phyloP scores from a whole-genome alignment of 1,140 invertebrate species.

The Nilaparvata lugens region DNA sequence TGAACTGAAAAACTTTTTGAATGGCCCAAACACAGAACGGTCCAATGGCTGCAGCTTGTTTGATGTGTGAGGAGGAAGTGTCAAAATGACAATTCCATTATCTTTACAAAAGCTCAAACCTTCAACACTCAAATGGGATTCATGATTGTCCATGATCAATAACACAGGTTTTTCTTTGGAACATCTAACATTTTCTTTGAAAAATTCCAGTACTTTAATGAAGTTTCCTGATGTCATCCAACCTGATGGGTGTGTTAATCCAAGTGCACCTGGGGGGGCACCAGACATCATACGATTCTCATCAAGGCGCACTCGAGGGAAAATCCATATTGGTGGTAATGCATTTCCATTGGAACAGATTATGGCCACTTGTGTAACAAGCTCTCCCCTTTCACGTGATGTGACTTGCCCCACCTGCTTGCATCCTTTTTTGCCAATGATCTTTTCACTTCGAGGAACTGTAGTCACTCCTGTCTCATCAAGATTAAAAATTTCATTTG shows the following conservation, averaged over 20 bases:
- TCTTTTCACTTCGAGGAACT: slow-evolving; percentile 31
- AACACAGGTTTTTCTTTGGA: neutral
- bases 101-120: neutral
- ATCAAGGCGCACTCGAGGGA: slow-evolving; percentile 27
- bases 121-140: neutral
- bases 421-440: slow-evolving; percentile 30
- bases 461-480: slow-evolving; percentile 38
- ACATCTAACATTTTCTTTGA: neutral
- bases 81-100: slow-evolving; percentile 15
- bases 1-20: slow-evolving; percentile 17
- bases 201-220: neutral
- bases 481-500: slow-evolving; percentile 31
- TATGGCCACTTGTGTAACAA: slow-evolving; percentile 33
- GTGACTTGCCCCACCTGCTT: slow-evolving; percentile 38
- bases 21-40: slow-evolving; percentile 15
- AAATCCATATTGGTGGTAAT: slow-evolving; percentile 31
- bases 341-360: slow-evolving; percentile 28
- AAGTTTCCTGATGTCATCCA: neutral
- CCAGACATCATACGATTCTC: slow-evolving; percentile 25
- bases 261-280: slow-evolving; percentile 26
- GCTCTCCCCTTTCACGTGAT: slow-evolving; percentile 34
- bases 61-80: slow-evolving; percentile 16
- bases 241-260: slow-evolving; percentile 1
- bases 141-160: neutral
- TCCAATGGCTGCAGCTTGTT: slow-evolving; percentile 36